Conservation (phyloP, 2,797 vertebrate species). For the Pteronotus mesoamericanus region DNA sequence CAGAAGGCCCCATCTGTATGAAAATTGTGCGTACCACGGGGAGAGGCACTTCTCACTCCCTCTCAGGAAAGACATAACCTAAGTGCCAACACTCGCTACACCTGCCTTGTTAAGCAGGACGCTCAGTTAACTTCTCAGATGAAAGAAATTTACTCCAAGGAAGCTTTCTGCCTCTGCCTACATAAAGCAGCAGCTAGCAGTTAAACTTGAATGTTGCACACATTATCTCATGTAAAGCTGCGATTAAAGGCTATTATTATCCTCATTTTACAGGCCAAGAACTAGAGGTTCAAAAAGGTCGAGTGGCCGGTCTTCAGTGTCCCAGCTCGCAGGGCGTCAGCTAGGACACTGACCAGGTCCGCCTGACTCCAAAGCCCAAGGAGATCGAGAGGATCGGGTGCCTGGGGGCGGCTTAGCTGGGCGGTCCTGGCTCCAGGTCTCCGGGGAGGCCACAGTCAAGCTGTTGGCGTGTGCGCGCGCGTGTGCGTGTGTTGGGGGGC, state of each 20-base stretch:
- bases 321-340: not conserved
- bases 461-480: no score
- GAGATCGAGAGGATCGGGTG: not conserved
- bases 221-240: not conserved
- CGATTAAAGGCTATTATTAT: not conserved
- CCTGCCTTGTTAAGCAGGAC: not conserved
- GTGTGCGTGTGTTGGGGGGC: no score
- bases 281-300: not conserved
- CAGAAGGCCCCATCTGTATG: not conserved
- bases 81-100: not conserved
- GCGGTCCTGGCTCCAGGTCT: not conserved
- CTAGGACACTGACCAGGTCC: not conserved
- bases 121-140: not conserved
- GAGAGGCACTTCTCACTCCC: not conserved
- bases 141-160: not conserved
- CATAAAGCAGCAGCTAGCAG: not conserved
- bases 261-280: not conserved
- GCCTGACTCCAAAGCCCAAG: not conserved
- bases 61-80: not conserved
- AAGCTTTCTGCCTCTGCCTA: not conserved
- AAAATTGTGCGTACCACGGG: not conserved
- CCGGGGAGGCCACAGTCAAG: not conserved
- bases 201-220: not conserved
- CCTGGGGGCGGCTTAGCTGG: not conserved
- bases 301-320: not conserved